Percentiles rank a stretch among this genome's conserved stretches.
Evolutionary conservation across 2,113 vertebrate species (phyloP).

Genomic region (Oryzias celebensis): DNA sequence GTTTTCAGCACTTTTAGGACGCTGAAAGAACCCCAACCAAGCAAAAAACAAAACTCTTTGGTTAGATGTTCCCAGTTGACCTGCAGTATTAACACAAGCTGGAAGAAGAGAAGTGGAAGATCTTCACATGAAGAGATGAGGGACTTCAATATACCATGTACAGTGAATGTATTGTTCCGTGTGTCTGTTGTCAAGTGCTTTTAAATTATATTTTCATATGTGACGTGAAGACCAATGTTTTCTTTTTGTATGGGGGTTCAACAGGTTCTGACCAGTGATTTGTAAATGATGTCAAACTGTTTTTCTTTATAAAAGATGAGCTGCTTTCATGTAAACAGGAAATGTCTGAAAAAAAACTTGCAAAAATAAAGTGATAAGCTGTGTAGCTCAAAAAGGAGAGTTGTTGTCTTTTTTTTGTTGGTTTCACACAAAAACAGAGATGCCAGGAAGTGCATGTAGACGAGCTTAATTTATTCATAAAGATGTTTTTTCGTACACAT

Average conservation of each 20-base stretch:
- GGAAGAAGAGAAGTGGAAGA: conserved; percentile 39
- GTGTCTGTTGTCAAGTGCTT: conserved; percentile 95
- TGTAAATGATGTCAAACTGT: conserved; percentile 84
- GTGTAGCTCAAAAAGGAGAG: conserved; percentile 8
- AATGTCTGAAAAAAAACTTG: conserved; percentile 76
- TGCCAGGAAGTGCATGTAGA: conserved; percentile 35
- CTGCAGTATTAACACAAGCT: conserved; percentile 82
- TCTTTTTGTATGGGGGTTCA: conserved; percentile 88
- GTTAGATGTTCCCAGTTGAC: neutral
- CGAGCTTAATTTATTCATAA: conserved; percentile 72
- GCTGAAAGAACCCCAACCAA: no score
- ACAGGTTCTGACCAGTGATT: conserved; percentile 85
- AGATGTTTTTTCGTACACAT: conserved; percentile 59
- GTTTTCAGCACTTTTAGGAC: no score
- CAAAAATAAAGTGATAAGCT: conserved; percentile 71
- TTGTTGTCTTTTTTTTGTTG: neutral
- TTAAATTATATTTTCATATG: conserved; percentile 99
- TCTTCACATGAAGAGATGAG: conserved; percentile 69
- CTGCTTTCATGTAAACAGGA: conserved; percentile 92
- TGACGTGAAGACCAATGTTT: conserved; percentile 90
- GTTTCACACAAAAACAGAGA: neutral
- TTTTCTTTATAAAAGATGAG: conserved; percentile 86
- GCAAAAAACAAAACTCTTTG: neutral
- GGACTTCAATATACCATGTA: conserved; percentile 92
- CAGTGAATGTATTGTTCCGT: conserved; percentile 98